Conservation (phyloP, 2,797 vertebrate species). For the Paguma larvata region DNA sequence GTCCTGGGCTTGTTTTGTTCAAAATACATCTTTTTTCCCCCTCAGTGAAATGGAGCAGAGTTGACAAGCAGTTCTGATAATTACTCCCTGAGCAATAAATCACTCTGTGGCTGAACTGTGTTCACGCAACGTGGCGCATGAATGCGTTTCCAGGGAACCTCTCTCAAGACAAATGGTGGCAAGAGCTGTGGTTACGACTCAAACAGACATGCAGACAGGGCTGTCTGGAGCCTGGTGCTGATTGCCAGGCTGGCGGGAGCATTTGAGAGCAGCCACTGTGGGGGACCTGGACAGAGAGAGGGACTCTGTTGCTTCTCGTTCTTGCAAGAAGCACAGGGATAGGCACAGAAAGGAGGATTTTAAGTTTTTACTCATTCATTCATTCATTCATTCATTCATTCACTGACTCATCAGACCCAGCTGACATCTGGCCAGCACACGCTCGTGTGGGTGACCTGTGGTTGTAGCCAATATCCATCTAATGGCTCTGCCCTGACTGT, state of each 20-base stretch:
- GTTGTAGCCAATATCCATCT: background rate
- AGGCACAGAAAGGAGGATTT: background rate
- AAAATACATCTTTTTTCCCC: conserved; percentile 45
- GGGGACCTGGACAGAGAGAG: background rate
- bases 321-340: no score
- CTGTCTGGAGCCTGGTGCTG: background rate
- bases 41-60: conserved; percentile 68
- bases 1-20: conserved; percentile 70
- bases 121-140: background rate
- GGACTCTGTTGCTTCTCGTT: background rate
- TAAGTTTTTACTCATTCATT: background rate
- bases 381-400: background rate
- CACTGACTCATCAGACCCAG: background rate
- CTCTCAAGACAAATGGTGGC: background rate
- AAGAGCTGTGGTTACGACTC: fast-evolving
- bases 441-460: fast-evolving
- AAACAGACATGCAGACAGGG: background rate
- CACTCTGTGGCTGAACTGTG: background rate
- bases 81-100: conserved; percentile 72
- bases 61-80: conserved; percentile 76
- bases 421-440: fast-evolving
- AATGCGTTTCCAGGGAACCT: background rate
- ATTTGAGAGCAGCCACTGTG: fast-evolving
- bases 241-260: background rate
- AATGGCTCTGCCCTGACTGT: background rate